phyloP scores from a whole-genome alignment of 1,140 invertebrate species.

The Drosophila micromelanica region DNA sequence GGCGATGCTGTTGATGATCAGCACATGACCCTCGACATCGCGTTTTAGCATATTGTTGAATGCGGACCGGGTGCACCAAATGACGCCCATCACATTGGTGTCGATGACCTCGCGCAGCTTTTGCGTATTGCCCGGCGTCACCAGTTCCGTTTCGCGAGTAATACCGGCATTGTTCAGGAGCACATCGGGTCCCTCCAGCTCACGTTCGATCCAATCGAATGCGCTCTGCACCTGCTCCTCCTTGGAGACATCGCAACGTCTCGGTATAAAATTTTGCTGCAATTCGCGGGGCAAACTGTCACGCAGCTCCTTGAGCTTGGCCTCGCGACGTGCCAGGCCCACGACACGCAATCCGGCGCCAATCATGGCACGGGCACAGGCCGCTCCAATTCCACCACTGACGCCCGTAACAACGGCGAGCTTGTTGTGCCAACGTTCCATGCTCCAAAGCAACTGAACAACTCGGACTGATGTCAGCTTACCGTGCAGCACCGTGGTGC shows the following conservation, averaged over 20 bases:
- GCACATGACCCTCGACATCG: constrained; percentile 88
- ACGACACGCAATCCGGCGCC: constrained; percentile 87
- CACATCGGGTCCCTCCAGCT: constrained; percentile 88
- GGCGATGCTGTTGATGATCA: constrained; percentile 80
- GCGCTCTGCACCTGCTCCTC: constrained; percentile 88
- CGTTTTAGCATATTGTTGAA: constrained; percentile 88
- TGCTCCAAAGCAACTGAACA: constrained; percentile 34
- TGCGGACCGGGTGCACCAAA: constrained; percentile 88
- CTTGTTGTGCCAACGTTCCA: constrained; percentile 83
- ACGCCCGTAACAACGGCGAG: constrained; percentile 83
- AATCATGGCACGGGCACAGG: constrained; percentile 84
- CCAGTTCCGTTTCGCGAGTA: constrained; percentile 85
- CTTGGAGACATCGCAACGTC: constrained; percentile 87
- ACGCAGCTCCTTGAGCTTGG: constrained; percentile 86
- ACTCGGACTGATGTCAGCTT: not conserved
- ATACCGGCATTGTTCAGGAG: constrained; percentile 91
- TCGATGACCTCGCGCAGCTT: constrained; percentile 85
- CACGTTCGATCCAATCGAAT: constrained; percentile 88
- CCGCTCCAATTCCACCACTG: constrained; percentile 87
- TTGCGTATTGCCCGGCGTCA: constrained; percentile 84
- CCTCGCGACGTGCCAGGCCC: constrained; percentile 88
- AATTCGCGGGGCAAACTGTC: constrained; percentile 56
- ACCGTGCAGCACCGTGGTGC: not conserved
- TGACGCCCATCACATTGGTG: constrained; percentile 89
- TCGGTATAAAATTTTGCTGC: constrained; percentile 84